Percentiles rank a stretch among this genome's conserved stretches.
Conservation (phyloP, 2,888 invertebrate species). For the Tinea semifulvella region DNA sequence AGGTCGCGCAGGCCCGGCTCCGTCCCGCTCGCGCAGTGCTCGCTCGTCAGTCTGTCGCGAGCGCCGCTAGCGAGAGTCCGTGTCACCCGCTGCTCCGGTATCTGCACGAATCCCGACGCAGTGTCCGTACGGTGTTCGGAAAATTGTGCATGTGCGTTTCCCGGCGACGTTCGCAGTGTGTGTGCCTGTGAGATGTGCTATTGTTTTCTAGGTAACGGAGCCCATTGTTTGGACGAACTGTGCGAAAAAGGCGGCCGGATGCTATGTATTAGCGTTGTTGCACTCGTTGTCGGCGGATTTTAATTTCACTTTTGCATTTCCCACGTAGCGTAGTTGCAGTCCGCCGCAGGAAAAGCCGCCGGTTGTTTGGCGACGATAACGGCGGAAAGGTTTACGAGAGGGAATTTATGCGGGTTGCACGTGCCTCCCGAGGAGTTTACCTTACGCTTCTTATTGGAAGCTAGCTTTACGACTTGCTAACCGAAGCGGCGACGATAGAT, state of each 20-base stretch:
- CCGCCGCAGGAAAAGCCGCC: slow-evolving; percentile 25
- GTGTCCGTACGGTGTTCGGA: slow-evolving; percentile 63
- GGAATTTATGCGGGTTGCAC: slow-evolving; percentile 20
- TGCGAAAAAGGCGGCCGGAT: slow-evolving; percentile 46
- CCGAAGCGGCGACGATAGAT: slow-evolving; percentile 49
- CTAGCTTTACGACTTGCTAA: slow-evolving; percentile 51
- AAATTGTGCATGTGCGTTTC: slow-evolving; percentile 68
- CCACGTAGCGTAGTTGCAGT: slow-evolving; percentile 26
- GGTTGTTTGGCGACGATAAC: slow-evolving; percentile 21
- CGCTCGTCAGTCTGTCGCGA: slow-evolving; percentile 36
- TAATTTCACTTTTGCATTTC: slow-evolving; percentile 45
- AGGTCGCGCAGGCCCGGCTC: neutral
- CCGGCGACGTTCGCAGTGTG: slow-evolving; percentile 56
- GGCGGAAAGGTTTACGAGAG: slow-evolving; percentile 19
- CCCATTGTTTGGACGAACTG: slow-evolving; percentile 31
- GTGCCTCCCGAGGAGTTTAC: slow-evolving; percentile 27
- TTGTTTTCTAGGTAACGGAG: slow-evolving; percentile 63
- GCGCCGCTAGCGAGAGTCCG: slow-evolving; percentile 35
- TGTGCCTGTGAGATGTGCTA: slow-evolving; percentile 65
- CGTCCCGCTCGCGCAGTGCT: slow-evolving; percentile 33
- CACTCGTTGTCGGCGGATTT: slow-evolving; percentile 37
- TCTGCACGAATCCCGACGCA: slow-evolving; percentile 44
- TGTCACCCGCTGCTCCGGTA: slow-evolving; percentile 50
- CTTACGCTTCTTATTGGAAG: slow-evolving; percentile 33
- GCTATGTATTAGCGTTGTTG: slow-evolving; percentile 35